Base-by-base conservation (phyloP, 2,888 invertebrate species). In the Pammene aurita region DNA sequence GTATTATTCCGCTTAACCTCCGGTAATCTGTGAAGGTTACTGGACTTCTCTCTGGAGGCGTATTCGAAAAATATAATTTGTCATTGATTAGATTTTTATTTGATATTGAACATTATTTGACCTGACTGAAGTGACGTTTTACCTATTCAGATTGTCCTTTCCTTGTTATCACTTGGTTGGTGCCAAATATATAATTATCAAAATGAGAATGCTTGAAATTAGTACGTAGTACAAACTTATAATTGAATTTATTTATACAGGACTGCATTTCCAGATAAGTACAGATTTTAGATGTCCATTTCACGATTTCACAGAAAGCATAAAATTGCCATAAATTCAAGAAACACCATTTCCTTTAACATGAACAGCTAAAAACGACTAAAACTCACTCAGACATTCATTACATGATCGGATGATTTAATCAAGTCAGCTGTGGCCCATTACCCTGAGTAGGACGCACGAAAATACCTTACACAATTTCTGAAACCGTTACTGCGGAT, bases 371-470 rank as follows among this genome's bases (percentile, higher is more conserved):
- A 48, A 55, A 69, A 66, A 48, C 18, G 35, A 61, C 46, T 61
- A 48, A 56, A 70, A 61, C 14, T 56, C 67, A 58, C 57, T 64
- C 58, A 52, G 50, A 58, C n/a, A 35, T 52, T 72, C 80, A 72
- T 82, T 79, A 82, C 66, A 71, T 52, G 34, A 34, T 52, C 38
- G 68, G 65, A 82, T 85, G 84, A 87, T 87, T 86, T 80, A 86
- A 82, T 77, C 75, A 76, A 76, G 83, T 86, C 91, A 89, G 89
- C 88, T 90, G 90, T 80, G 78, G 38, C 62, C 67, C 69, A 69
- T 72, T 74, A 41, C 42, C 70, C 72, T 74, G 76, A 77, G 76
- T 80, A 77, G 80, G 81, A 77, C 77, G 81, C 71, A 82, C 83
- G 67, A 82, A 85, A 87, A 86, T 88, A 88, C 82, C 84, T 78